Conservation (phyloP, 2,797 vertebrate genomes). For the Rousettus madagascariensis region DNA sequence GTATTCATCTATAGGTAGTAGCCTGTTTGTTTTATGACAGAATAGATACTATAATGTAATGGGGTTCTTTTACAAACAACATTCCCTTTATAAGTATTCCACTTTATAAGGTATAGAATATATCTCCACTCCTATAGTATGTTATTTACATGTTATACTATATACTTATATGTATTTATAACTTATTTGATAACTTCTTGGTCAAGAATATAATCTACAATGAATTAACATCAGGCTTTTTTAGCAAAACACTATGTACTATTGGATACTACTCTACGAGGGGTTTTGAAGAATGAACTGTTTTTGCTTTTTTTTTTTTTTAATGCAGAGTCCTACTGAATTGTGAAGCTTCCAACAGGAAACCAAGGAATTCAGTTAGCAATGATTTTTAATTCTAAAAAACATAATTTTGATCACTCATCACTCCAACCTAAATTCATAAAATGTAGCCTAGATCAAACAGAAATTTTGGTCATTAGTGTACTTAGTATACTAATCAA, state of each 20-base stretch:
- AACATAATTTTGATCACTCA: neutral
- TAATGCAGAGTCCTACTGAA: neutral
- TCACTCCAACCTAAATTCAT: neutral
- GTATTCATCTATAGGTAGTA: neutral
- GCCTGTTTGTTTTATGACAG: conserved; percentile 13
- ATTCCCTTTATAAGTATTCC: neutral
- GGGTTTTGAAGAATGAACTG: neutral
- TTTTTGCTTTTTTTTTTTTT: neutral
- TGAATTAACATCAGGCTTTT: neutral
- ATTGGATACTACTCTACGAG: neutral
- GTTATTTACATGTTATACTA: neutral
- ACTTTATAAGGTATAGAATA: neutral
- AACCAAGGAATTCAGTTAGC: neutral
- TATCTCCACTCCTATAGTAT: neutral
- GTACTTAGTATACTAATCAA: neutral
- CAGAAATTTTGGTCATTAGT: conserved; percentile 1
- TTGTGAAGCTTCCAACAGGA: neutral
- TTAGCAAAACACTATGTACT: conserved; percentile 2
- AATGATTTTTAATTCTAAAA: conserved; percentile 44
- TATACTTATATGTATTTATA: neutral
- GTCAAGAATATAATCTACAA: conserved; percentile 38
- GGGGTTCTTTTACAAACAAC: conserved; percentile 37
- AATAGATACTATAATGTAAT: conserved; percentile 10
- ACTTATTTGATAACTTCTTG: neutral
- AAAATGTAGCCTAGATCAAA: neutral